Percentiles rank a stretch among this genome's conserved stretches.
Conservation (phyloP, 2,888 invertebrate species). For the Marasmarcha lunaedactyla region DNA sequence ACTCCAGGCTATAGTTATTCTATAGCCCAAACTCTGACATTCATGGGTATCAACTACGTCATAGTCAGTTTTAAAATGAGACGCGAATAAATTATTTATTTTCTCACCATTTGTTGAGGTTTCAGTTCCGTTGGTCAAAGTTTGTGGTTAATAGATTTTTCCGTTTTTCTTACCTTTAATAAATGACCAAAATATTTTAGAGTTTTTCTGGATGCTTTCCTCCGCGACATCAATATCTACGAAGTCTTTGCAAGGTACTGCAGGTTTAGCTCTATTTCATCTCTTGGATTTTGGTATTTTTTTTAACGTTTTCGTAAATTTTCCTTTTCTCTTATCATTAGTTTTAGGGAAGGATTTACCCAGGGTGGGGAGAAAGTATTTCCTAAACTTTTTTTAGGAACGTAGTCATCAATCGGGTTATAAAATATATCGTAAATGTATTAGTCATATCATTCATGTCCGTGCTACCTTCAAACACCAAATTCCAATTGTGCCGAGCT, state of each 20-base stretch:
- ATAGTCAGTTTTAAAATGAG: neutral
- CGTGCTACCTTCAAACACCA: too few species aligned
- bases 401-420: neutral
- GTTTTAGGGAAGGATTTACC: neutral
- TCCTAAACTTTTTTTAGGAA: neutral
- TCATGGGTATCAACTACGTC: neutral
- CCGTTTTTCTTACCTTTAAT: neutral
- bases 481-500: too few species aligned
- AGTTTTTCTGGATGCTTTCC: neutral
- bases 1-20: too few species aligned
- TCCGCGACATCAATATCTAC: neutral
- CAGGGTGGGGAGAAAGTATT: too few species aligned
- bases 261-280: neutral
- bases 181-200: slow-evolving; percentile 1
- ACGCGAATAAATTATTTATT: slow-evolving; percentile 2
- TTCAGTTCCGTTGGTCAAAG: neutral
- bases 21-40: neutral
- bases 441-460: too few species aligned
- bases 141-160: neutral
- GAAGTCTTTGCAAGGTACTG: neutral
- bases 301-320: neutral
- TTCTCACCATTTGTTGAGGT: neutral
- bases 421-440: neutral
- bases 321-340: neutral
- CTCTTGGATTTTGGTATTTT: slow-evolving; percentile 1